Evolutionary conservation across 2,888 invertebrate genomes (phyloP), one percentile per base, ranked within the genome.

Genomic region (Toxonevra muliebris): DNA sequence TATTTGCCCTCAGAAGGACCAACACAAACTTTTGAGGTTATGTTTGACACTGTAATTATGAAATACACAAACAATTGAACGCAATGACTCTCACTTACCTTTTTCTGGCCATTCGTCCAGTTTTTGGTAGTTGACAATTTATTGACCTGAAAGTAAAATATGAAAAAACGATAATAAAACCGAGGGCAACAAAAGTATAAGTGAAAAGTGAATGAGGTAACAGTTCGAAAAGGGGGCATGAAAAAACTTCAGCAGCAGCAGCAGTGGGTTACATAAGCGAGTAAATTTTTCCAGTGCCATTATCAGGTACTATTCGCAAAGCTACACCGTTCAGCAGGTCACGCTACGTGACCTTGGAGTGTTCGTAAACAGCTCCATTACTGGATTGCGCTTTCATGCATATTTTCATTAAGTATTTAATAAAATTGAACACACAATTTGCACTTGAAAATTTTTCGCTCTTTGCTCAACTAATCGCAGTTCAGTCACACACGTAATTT

Each of bases 81-180:
- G 62, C 13, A 17, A 41, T 42, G 13, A 41, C n/a, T 13, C 12
- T 1, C 55, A 77, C 80, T 80, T 87, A 94, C 94, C 87, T 90
- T 87, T 90, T 93, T 94, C 81, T 90, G 90, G 83, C 90, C 90
- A 84, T 87, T 90, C 75, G 91, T 89, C 93, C 93, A 93, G 87
- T 90, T 90, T 84, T 89, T 90, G 75, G 90, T 85, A 75, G 93
- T 92, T 71, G 94, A 92, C 86, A 92, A 91, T 84, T 90, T 90
- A 86, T 89, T 90, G 78, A 90, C 88, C 94, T 94, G 74, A 88
- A 78, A 89, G 85, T 68, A 74, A 76, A 75, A 69, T 63, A 10
- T 85, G 55, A 58, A 73, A 69, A 72, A n/a, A 62, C 15, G 60
- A 69, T 60, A 66, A 42, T 68, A 68, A 59, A 45, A 5, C 19